A percentile compares a stretch with the other conserved stretches of the same genome.
phyloP scores from a whole-genome alignment of 2,888 invertebrate species.

The Pyralis farinalis region DNA sequence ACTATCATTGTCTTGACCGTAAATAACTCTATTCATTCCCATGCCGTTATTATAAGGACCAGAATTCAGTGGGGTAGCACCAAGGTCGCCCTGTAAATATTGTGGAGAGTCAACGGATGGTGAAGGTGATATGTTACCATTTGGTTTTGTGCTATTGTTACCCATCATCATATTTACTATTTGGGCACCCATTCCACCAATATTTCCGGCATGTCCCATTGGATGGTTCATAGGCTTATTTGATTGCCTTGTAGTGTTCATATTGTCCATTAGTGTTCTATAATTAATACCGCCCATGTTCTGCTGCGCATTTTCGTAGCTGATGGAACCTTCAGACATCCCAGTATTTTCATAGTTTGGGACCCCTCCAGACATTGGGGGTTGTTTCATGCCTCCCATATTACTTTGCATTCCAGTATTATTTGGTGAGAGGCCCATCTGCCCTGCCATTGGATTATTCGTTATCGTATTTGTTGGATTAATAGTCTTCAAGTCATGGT shows the following conservation, averaged over 20 bases:
- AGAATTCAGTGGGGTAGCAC: constrained; percentile 22
- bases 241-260: constrained; percentile 12
- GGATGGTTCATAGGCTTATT: constrained; percentile 10
- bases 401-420: constrained; percentile 13
- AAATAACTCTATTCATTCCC: constrained; percentile 12
- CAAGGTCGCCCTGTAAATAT: constrained; percentile 30
- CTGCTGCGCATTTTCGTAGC: too few relatives aligned
- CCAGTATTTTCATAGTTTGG: too few relatives aligned
- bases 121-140: constrained; percentile 17
- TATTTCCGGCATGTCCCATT: constrained; percentile 14
- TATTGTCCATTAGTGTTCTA: too few relatives aligned
- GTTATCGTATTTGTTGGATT: constrained; percentile 54
- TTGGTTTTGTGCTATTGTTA: constrained; percentile 21
- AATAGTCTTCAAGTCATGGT: constrained; percentile 57
- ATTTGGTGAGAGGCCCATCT: constrained; percentile 41
- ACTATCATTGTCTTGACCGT: constrained; percentile 19
- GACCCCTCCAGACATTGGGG: constrained; percentile 8
- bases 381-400: constrained; percentile 17
- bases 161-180: constrained; percentile 56
- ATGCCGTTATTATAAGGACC: background rate
- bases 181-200: constrained; percentile 53
- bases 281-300: too few relatives aligned
- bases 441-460: constrained; percentile 45
- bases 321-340: too few relatives aligned
- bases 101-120: constrained; percentile 30